These are phyloP conservation scores for Haliclona indistincta DNA, from an alignment of 37 sponge, comb jelly and placozoan species.

Conservation along the genomic window DNA sequence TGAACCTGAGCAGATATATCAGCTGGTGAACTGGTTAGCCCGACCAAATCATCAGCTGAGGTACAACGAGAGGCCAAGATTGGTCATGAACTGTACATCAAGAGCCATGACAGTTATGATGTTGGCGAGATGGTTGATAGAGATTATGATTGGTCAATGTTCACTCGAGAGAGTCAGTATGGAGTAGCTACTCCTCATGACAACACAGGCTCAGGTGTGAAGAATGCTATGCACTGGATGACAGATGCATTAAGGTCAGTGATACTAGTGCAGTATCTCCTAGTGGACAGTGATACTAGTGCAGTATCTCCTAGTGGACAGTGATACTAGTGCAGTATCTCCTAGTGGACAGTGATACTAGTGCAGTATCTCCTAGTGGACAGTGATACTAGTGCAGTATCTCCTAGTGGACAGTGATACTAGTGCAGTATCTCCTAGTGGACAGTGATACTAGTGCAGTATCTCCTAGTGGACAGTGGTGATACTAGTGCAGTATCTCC, in stretches of 20 bases:
- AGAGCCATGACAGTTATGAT: constrained; percentile 58
- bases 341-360: no score
- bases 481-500: no score
- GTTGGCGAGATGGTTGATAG: constrained; percentile 81
- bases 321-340: no score
- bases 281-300: no score
- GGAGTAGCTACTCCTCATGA: constrained; percentile 97
- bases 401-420: no score
- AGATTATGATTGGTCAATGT: constrained; percentile 91
- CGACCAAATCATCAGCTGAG: constrained; percentile 66
- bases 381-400: no score
- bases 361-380: no score
- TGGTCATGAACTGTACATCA: constrained; percentile 82
- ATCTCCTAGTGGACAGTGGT: no score
- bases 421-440: no score
- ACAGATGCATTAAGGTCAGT: constrained; percentile 24
- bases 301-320: no score
- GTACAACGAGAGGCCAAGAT: constrained; percentile 58
- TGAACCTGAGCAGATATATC: constrained; percentile 34
- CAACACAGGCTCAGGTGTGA: constrained; percentile 81
- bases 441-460: no score
- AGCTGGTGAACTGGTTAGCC: constrained; percentile 86
- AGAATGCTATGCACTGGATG: constrained; percentile 82
- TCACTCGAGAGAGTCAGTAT: constrained; percentile 77
- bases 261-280: no score